Evolutionary conservation across 2,113 vertebrate genomes (phyloP), one percentile per base, ranked within the genome.

Genomic region (Chamaea fasciata): DNA sequence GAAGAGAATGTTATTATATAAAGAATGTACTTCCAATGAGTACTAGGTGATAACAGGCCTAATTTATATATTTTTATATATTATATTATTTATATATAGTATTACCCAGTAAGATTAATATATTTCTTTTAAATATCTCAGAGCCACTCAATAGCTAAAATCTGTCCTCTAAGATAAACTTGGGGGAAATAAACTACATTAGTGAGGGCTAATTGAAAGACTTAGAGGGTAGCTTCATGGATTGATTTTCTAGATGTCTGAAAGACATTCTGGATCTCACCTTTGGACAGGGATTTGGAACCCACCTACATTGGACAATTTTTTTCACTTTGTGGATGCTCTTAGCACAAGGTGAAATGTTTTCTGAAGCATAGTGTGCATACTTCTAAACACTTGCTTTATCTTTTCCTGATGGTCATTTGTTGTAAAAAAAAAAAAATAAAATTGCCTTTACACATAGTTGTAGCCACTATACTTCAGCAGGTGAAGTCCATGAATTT

Each of bases 241-340:
- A 52, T 20, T 39, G 9, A 41, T 80, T 79, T 39, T 63, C 28
- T 41, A 55, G 35, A 64, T 81, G 83, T 93, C 80, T 87, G 6
- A 28, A 41, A 68, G 22, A 83, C 4, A 52, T 89, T 87, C 44
- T 64, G 23, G 53, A 49, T 16, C 2, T 53, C 24, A 3, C 1
- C 19, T 71, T 67, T 41, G 31, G 52, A 37, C 41, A n/a, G 57
- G 3, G n/a, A 71, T 2, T 35, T 53, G 14, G 5, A 80, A 42
- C 2, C 2, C 10, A 50, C 7, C 5, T 59, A 7, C 15, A 37
- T 0, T 37, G 17, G 35, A 71, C 26, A 37, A 13, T 7, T 49
- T 49, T 55, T 89, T 91, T 50, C 19, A 30, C 30, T 13, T 49
- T 41, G 8, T 24, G 15, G 9, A 85, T 22, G 18, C 24, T 70